These are phyloP conservation scores for Triplophysa tibetana DNA, from an alignment of 2,113 vertebrate species.

Conservation along the genomic window DNA sequence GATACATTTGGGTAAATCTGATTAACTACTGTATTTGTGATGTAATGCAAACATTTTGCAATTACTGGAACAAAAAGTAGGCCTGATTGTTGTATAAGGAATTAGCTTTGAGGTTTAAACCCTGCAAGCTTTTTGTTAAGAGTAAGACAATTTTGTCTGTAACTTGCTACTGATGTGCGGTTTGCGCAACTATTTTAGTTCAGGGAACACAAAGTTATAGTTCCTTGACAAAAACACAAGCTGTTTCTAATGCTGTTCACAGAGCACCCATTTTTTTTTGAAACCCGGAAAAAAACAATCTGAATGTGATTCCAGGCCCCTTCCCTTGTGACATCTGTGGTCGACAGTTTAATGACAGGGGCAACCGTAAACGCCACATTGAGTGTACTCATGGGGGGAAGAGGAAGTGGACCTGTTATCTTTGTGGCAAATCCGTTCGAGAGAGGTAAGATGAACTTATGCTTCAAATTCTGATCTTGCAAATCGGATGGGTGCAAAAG, in stretches of 20 bases:
- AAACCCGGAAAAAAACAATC: not conserved
- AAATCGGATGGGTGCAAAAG: not conserved
- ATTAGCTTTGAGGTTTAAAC: not conserved
- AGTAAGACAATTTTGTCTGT: too few species aligned
- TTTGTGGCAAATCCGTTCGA: constrained; percentile 95
- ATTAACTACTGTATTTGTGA: not conserved
- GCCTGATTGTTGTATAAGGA: not conserved
- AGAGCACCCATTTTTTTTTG: not conserved
- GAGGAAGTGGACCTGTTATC: constrained; percentile 94
- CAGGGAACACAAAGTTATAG: too few species aligned
- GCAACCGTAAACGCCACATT: constrained; percentile 94
- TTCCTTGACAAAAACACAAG: too few species aligned
- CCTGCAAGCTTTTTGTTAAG: not conserved
- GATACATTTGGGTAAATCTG: constrained; percentile 83
- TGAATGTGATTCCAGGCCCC: constrained; percentile 75
- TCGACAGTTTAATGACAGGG: constrained; percentile 94
- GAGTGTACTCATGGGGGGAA: constrained; percentile 98
- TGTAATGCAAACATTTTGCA: not conserved
- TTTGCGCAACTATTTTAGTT: too few species aligned
- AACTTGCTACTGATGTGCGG: too few species aligned
- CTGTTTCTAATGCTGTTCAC: not conserved
- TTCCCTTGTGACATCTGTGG: constrained; percentile 98
- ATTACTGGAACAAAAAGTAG: not conserved
- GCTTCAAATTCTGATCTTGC: not conserved
- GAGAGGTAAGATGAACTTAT: constrained; percentile 79